Evolutionary conservation across 2,888 invertebrate genomes (phyloP), one percentile per base, ranked within the genome.

Genomic region (Drosophila tripunctata): DNA sequence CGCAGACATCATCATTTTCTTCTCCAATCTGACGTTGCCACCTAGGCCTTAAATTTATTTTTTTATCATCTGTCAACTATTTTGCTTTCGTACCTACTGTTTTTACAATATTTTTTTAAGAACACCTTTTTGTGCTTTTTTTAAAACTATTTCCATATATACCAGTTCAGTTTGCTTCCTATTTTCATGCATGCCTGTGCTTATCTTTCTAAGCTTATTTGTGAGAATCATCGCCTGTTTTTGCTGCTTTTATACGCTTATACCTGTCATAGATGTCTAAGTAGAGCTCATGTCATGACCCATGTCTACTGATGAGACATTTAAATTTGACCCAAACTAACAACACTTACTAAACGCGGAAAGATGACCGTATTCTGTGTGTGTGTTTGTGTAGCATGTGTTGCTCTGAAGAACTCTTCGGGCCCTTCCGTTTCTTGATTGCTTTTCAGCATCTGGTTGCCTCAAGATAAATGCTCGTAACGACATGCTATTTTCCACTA

Each of bases 401-500:
- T 57, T 62, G 62, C 36, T 19, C 3, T 6, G 5, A 30, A 40
- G 8, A 24, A 22, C 36, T n/a, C 36, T n/a, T 21, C 14, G 1
- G 5, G 1, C 24, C 3, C 12, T 5, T 36, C 1, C 27, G 1
- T 10, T 19, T 19, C 22, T 7, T 30, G 27, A 21, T 30, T 50
- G 56, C 21, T 33, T 33, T 8, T 21, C 19, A 47, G 8, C 38
- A 52, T 24, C 68, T 68, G 74, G 15, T 52, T 12, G 57, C 21
- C 45, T 41, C 43, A 15, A 56, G 73, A 58, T 72, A 73, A 69
- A 45, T 69, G 62, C 45, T 66, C 58, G 15, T 75, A 67, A 48
- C 63, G 72, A 65, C 75, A 71, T 67, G 62, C 62, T 48, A 73
- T 85, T 82, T 85, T 82, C 83, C 82, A 82, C 66, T 78, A 82